Conservation (phyloP, 2,888 invertebrate genomes). For the Drosophila subsilvestris region DNA sequence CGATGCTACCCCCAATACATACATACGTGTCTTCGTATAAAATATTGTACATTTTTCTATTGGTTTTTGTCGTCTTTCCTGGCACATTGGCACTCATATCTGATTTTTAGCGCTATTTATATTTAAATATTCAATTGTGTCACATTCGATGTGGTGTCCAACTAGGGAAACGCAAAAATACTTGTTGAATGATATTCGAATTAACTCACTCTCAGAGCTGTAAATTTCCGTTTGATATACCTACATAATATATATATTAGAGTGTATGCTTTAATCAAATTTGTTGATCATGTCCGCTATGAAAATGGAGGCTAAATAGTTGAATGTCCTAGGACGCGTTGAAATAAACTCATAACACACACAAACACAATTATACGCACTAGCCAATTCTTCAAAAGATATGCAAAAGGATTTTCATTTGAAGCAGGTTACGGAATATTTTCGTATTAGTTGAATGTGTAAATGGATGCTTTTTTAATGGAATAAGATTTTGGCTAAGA, state of each 20-base stretch:
- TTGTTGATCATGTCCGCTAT: slow-evolving; percentile 42
- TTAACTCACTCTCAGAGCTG: slow-evolving; percentile 40
- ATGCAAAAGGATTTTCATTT: background rate
- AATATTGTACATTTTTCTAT: slow-evolving; percentile 54
- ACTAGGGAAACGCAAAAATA: background rate
- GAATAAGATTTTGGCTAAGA: no score
- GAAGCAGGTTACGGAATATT: background rate
- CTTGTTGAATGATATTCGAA: slow-evolving; percentile 39
- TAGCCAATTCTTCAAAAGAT: slow-evolving; percentile 42
- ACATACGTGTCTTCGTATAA: slow-evolving; percentile 9
- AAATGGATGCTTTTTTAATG: no score
- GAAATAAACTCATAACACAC: slow-evolving; percentile 31
- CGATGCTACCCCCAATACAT: slow-evolving; percentile 32
- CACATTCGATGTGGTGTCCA: slow-evolving; percentile 38
- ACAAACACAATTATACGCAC: slow-evolving; percentile 34
- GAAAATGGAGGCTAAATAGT: slow-evolving; percentile 32
- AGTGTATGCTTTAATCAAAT: slow-evolving; percentile 37
- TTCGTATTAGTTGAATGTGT: background rate
- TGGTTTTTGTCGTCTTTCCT: slow-evolving; percentile 37
- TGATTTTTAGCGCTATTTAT: slow-evolving; percentile 33
- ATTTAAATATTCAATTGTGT: slow-evolving; percentile 45
- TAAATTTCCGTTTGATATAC: slow-evolving; percentile 42
- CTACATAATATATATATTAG: background rate
- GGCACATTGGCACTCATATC: slow-evolving; percentile 28
- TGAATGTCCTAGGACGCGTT: slow-evolving; percentile 51